Evolutionary conservation across 2,797 vertebrate genomes (phyloP).

Genomic region (Caiman crocodilus): DNA sequence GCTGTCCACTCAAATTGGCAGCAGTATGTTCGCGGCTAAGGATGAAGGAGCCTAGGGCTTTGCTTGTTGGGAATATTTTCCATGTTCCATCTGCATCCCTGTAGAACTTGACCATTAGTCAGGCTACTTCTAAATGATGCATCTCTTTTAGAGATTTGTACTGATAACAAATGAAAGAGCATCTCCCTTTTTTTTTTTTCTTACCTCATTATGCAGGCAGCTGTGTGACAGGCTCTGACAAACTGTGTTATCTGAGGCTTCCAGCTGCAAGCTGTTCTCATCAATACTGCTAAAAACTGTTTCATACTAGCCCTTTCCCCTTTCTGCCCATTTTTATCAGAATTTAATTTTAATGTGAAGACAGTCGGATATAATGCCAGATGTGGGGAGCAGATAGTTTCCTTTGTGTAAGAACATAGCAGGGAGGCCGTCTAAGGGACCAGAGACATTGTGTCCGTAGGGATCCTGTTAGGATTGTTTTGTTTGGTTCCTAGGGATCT

Average conservation of each 20-base stretch:
- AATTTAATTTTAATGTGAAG: constrained; percentile 64
- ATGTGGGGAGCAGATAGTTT: constrained; percentile 64
- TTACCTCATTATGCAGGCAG: constrained; percentile 87
- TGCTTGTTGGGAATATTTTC: constrained; percentile 38
- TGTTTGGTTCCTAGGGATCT: constrained; percentile 42
- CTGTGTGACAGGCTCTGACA: constrained; percentile 84
- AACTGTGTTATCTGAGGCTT: constrained; percentile 86
- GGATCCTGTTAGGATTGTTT: constrained; percentile 41
- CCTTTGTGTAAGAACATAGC: constrained; percentile 43
- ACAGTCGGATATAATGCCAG: constrained; percentile 62
- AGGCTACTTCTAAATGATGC: constrained; percentile 77
- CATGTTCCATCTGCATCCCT: constrained; percentile 51
- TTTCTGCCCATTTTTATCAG: constrained; percentile 51
- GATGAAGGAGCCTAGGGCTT: constrained; percentile 38
- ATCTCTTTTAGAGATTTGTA: constrained; percentile 68
- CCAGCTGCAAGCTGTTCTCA: constrained; percentile 84
- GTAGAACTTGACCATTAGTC: constrained; percentile 77
- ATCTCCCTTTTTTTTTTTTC: constrained; percentile 18
- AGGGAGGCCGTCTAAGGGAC: constrained; percentile 67
- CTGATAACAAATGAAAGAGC: constrained; percentile 68
- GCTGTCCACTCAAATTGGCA: background rate
- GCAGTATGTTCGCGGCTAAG: background rate
- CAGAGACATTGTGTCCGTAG: background rate
- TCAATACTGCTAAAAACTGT: constrained; percentile 82
- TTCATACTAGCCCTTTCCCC: constrained; percentile 75